Evolutionary conservation across 2,797 vertebrate genomes (phyloP).

Genomic region (Rousettus madagascariensis): DNA sequence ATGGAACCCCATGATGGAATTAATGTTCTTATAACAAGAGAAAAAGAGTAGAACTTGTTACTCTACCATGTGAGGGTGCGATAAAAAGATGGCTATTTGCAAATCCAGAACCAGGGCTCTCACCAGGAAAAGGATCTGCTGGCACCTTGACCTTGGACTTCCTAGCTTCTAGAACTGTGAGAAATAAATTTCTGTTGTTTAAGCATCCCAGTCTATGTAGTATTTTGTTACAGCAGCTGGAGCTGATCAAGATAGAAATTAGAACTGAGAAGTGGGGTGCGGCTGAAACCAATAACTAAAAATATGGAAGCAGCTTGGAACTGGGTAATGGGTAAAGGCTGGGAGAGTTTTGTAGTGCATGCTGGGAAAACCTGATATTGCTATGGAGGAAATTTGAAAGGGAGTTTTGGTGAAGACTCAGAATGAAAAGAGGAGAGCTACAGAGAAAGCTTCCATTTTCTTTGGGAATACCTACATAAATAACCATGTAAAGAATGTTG

Average conservation of each 20-base stretch:
- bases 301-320: background rate
- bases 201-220: background rate
- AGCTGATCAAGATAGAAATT: background rate
- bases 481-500: background rate
- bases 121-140: background rate
- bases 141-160: background rate
- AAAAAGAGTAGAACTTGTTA: background rate
- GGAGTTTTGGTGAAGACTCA: background rate
- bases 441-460: background rate
- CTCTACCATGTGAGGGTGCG: background rate
- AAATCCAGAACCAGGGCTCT: background rate
- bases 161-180: background rate
- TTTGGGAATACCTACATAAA: background rate
- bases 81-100: too few relatives aligned
- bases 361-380: background rate
- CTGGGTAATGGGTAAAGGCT: background rate
- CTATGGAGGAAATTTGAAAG: background rate
- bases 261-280: background rate
- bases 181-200: background rate
- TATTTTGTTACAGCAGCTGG: background rate
- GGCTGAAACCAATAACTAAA: background rate
- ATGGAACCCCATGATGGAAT: background rate
- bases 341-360: background rate
- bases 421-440: background rate
- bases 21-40: background rate